Evolutionary conservation across 2,113 vertebrate species (phyloP), one percentile per base, ranked within the genome.

Genomic region (Scartelaos histophorus): DNA sequence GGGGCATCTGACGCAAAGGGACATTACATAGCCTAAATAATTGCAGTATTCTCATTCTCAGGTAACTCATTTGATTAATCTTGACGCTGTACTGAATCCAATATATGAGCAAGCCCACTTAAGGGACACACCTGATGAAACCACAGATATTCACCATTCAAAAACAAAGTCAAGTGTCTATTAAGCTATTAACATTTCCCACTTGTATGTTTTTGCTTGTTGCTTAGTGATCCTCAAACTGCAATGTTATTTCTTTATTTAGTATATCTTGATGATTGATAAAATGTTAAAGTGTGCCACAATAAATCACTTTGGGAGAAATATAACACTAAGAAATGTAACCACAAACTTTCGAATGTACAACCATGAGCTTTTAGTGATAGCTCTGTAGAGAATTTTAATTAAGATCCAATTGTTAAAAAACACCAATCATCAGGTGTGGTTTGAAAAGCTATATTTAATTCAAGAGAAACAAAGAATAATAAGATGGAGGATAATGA

Each of bases 101-200:
- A 51, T 51, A 17, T 19, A 82, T 56, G 47, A 53, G 72, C 60
- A 58, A 82, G 17, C 71, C 45, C 73, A 74, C 72, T 74, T 85
- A 75, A 86, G 71, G 51, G 70, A 76, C 83, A 86, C 83, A 79
- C 82, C 80, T 84, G 67, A 56, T 13, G 54, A 66, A 86, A 82
- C 66, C 78, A 73, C 71, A 80, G 16, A 51, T 17, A 82, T 83
- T 80, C 72, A 70, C 71, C 71, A 65, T 65, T 43, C 38, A 43
- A 43, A 43, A 61, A 74, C 47, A 71, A 73, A 81, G 35, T 80
- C 69, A 85, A 80, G 79, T 75, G 70, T 78, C 76, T 79, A 82
- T 78, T 74, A 85, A 71, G 70, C 78, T 71, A 80, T 84, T 75
- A 53, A 74, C 35, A 71, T 84, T 78, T 85, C 74, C 25, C 54